Evolutionary conservation across 1,140 invertebrate species (phyloP).

Genomic region (Zaprionus davidi): DNA sequence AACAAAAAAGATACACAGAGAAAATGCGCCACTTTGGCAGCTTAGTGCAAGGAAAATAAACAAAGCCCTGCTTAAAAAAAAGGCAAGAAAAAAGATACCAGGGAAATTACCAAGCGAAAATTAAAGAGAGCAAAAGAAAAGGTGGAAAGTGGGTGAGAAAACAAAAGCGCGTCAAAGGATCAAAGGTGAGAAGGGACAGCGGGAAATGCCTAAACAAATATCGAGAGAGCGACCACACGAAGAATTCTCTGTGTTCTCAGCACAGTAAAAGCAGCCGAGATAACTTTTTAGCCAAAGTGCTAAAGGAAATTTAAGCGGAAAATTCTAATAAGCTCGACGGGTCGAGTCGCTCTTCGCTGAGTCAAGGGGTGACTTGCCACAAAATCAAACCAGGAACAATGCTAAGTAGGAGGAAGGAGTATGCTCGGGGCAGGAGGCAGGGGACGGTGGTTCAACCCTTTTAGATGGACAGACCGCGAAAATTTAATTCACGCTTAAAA

Average conservation of each 20-base stretch:
- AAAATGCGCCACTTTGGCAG: constrained; percentile 77
- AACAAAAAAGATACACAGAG: constrained; percentile 49
- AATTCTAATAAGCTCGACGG: constrained; percentile 77
- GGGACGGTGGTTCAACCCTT: constrained; percentile 59
- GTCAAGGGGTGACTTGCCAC: constrained; percentile 43
- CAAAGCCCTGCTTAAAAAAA: constrained; percentile 34
- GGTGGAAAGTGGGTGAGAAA: constrained; percentile 37
- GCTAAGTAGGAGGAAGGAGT: constrained; percentile 18
- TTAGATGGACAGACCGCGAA: constrained; percentile 57
- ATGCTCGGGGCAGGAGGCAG: not conserved
- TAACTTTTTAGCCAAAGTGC: constrained; percentile 61
- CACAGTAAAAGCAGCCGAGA: constrained; percentile 49
- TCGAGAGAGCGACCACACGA: constrained; percentile 36
- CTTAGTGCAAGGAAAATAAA: constrained; percentile 77
- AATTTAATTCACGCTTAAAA: constrained; percentile 81
- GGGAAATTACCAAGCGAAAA: constrained; percentile 70
- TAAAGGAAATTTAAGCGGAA: constrained; percentile 81
- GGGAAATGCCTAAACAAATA: constrained; percentile 73
- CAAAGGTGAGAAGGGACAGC: constrained; percentile 61
- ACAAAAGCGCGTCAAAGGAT: constrained; percentile 80
- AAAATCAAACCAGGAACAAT: constrained; percentile 41
- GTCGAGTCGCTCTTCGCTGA: constrained; percentile 12
- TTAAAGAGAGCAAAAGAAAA: constrained; percentile 58
- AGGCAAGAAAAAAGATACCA: constrained; percentile 29
- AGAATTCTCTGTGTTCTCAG: not conserved